Evolutionary conservation across 2,888 invertebrate species (phyloP), one percentile per base, ranked within the genome.

Genomic region (Synanthedon tipuliformis): DNA sequence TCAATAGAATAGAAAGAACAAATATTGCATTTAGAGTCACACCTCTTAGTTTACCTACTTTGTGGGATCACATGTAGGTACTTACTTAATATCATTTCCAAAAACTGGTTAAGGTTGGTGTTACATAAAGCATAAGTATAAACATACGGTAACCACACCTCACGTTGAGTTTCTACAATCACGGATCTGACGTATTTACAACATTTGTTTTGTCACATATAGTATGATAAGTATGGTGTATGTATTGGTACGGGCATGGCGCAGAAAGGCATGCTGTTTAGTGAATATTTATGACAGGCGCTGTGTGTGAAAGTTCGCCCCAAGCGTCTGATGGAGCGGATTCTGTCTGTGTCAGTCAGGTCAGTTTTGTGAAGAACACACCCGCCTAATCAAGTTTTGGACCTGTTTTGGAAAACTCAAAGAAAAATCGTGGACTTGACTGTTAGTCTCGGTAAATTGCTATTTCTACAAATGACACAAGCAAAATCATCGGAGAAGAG

Each of bases 261-360:
- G 60, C 54, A 55, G 54, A 59, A 63, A 57, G 57, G 55, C 62
- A 58, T 56, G 56, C 62, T 61, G 64, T 60, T 58, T 54, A 56
- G 69, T 71, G 69, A 70, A 72, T 75, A 75, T 71, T 76, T 73
- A 75, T 75, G 71, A 71, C 67, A 63, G 58, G 61, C 59, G 54
- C 53, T 48, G 41, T 55, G 61, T 66, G 78, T 71, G 78, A 78
- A 78, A 78, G 76, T 77, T 68, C 48, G 70, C 69, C 64, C 59
- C 64, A 55, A 64, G 64, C 61, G 58, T 55, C 55, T 56, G 48
- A 34, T 34, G 10, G 34, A 34, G 10, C 34, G 34, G 34, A 34
- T 8, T 34, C 34, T 34, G 34, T 34, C 8, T 34, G 34, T 34
- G 34, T 34, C 34, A 34, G 34, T 34, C 10, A 27, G 34, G 34